Conservation (phyloP, 2,888 invertebrate species). For the Lacanobia wlatinum region DNA sequence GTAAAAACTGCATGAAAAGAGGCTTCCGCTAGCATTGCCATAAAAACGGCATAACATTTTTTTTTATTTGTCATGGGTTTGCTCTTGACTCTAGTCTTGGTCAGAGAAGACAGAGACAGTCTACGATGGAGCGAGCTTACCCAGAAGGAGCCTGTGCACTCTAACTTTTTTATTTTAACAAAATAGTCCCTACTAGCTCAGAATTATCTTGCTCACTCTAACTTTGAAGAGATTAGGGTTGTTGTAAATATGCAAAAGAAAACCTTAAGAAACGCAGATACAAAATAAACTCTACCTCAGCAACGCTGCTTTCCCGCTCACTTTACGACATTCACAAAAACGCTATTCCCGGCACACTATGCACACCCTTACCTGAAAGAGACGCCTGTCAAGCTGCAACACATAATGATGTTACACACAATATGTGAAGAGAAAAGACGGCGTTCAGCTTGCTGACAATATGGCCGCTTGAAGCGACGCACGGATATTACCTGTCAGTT, state of each 20-base stretch:
- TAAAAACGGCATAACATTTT: neutral
- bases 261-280: neutral
- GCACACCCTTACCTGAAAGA: neutral
- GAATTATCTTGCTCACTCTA: no score
- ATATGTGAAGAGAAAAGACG: conserved; percentile 14
- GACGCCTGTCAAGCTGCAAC: conserved; percentile 9
- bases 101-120: no score
- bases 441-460: conserved; percentile 1
- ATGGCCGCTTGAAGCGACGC: conserved; percentile 7
- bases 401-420: conserved; percentile 5
- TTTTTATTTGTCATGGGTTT: no score
- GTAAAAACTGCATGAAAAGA: no score
- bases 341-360: neutral
- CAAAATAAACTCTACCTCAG: neutral
- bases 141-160: no score
- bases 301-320: no score
- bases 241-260: neutral
- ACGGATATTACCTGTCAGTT: conserved; percentile 22
- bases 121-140: no score
- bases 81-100: no score
- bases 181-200: no score
- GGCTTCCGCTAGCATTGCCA: no score
- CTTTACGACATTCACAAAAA: neutral
- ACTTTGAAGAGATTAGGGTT: no score
- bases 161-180: no score